Conservation (phyloP, 2,113 vertebrate genomes). For the Hoplias malabaricus region DNA sequence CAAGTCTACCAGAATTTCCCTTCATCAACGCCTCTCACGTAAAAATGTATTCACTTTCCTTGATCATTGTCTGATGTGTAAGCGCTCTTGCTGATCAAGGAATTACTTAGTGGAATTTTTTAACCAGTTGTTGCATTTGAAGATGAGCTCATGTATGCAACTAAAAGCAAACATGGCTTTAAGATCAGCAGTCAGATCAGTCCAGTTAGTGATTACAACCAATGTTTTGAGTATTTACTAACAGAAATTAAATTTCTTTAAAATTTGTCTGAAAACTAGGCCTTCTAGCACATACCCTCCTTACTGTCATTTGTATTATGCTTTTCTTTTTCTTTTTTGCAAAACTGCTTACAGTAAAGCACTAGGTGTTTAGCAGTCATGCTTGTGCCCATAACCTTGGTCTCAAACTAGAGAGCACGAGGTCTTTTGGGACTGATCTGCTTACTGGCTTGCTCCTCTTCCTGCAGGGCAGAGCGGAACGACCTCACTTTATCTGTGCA, state of each 20-base stretch:
- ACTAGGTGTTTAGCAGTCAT: slow-evolving; percentile 14
- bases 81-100: slow-evolving; percentile 28
- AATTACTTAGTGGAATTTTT: not conserved
- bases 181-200: slow-evolving; percentile 29
- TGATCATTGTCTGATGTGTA: slow-evolving; percentile 27
- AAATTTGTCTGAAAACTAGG: slow-evolving; percentile 32
- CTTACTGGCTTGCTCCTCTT: slow-evolving; percentile 98
- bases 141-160: not conserved
- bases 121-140: not conserved
- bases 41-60: not conserved
- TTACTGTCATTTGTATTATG: not conserved
- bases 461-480: slow-evolving; percentile 91
- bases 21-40: not conserved
- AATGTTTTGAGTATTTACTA: slow-evolving; percentile 6
- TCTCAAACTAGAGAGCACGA: slow-evolving; percentile 82
- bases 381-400: not conserved
- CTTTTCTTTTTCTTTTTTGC: slow-evolving; percentile 5
- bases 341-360: slow-evolving; percentile 11
- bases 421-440: slow-evolving; percentile 97
- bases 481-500: slow-evolving; percentile 96
- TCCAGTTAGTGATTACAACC: not conserved
- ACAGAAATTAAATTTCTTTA: slow-evolving; percentile 22
- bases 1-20: slow-evolving; percentile 29
- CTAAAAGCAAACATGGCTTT: not conserved
- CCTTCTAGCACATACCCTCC: slow-evolving; percentile 8